A percentile compares a stretch with the other conserved stretches of the same genome.
Evolutionary conservation across 2,113 vertebrate genomes (phyloP).

Genomic region (Emberiza fucata): DNA sequence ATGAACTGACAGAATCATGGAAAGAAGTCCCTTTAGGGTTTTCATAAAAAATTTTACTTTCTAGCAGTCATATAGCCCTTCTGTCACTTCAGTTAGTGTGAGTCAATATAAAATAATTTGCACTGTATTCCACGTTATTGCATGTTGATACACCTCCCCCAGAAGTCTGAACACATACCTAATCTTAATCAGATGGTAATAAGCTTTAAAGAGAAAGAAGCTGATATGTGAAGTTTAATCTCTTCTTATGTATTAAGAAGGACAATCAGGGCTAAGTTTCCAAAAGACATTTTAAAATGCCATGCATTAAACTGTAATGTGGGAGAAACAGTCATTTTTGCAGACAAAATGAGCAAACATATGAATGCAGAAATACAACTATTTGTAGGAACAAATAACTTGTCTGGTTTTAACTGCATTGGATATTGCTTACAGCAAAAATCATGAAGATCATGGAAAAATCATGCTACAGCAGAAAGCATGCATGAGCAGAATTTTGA

Average conservation of each 20-base stretch:
- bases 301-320: background rate
- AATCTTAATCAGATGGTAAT: slow-evolving; percentile 47
- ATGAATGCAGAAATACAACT: background rate
- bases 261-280: background rate
- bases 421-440: background rate
- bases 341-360: background rate
- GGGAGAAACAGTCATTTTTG: background rate
- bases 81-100: background rate
- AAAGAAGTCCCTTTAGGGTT: background rate
- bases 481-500: background rate
- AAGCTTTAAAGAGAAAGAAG: slow-evolving; percentile 37
- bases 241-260: slow-evolving; percentile 29
- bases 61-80: background rate
- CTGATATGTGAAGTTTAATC: slow-evolving; percentile 30
- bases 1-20: background rate
- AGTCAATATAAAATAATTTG: background rate
- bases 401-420: background rate
- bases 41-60: background rate
- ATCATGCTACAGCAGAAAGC: background rate
- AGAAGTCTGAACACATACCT: background rate
- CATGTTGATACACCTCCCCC: background rate
- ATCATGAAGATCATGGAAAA: background rate
- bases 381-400: background rate
- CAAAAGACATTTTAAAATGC: background rate
- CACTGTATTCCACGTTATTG: background rate